Percentiles rank a stretch among this genome's conserved stretches.
Evolutionary conservation across 1,140 invertebrate species (phyloP).

Genomic region (Leptestheria dahalacensis): DNA sequence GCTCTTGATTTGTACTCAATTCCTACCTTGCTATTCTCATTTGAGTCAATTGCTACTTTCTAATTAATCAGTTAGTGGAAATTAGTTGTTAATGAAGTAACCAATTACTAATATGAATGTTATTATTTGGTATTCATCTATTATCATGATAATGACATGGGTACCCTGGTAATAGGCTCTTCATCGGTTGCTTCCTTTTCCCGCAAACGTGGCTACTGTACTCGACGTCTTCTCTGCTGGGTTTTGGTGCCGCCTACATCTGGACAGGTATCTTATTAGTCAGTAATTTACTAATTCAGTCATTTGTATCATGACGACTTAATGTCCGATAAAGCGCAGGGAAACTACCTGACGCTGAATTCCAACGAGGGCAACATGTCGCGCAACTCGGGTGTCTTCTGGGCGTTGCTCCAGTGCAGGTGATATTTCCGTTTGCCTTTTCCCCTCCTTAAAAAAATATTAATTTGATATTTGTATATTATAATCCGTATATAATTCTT

Average conservation of each 20-base stretch:
- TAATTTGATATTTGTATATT: not conserved
- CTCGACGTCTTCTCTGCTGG: conserved; percentile 63
- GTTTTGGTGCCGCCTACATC: conserved; percentile 72
- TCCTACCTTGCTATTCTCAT: too few species aligned
- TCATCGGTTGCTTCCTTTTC: conserved; percentile 53
- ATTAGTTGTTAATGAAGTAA: too few species aligned
- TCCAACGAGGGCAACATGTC: conserved; percentile 72
- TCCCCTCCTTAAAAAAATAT: too few species aligned
- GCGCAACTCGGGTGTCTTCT: conserved; percentile 86
- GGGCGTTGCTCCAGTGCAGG: conserved; percentile 85
- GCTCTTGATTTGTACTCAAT: too few species aligned
- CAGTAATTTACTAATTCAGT: conserved; percentile 5
- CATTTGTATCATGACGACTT: not conserved
- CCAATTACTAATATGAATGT: too few species aligned
- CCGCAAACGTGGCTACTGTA: conserved; percentile 71
- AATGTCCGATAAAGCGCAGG: conserved; percentile 47
- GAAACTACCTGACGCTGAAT: conserved; percentile 82
- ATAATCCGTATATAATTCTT: conserved; percentile 23
- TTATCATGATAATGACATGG: too few species aligned
- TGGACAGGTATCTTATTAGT: conserved; percentile 41
- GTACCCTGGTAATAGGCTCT: conserved; percentile 32
- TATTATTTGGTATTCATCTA: too few species aligned
- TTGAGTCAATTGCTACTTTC: not conserved
- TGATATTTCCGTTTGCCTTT: too few species aligned
- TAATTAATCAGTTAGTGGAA: not conserved